Conservation (phyloP, 2,113 vertebrate species). For the Haemorhous mexicanus region DNA sequence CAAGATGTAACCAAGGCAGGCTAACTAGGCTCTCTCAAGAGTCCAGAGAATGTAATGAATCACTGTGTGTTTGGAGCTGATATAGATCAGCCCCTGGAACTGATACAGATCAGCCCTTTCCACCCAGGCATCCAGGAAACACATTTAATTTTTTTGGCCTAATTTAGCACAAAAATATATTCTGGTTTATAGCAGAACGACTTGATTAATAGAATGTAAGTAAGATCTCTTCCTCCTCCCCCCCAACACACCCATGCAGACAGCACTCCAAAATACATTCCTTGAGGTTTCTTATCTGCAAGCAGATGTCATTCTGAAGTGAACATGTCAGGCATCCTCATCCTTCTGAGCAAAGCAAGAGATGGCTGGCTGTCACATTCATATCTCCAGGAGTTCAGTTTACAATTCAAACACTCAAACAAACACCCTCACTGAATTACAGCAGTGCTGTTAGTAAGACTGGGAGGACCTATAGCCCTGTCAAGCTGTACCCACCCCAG, state of each 20-base stretch:
- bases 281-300: neutral
- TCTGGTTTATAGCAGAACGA: neutral
- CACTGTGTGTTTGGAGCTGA: neutral
- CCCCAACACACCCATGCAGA: neutral
- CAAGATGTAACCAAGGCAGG: neutral
- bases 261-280: neutral
- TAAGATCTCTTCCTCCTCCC: neutral
- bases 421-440: neutral
- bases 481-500: neutral
- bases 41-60: neutral
- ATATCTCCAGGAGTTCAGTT: neutral
- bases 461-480: neutral
- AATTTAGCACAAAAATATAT: slow-evolving; percentile 9
- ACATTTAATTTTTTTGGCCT: neutral
- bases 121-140: neutral
- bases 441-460: neutral
- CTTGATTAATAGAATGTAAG: neutral
- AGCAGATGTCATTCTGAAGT: neutral
- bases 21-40: neutral
- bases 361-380: neutral
- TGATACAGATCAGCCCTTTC: neutral
- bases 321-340: neutral
- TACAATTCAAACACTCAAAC: neutral
- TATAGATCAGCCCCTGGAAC: neutral
- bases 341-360: neutral